Evolutionary conservation across 1,140 invertebrate genomes (phyloP).

Genomic region (Zaprionus camerounensis): DNA sequence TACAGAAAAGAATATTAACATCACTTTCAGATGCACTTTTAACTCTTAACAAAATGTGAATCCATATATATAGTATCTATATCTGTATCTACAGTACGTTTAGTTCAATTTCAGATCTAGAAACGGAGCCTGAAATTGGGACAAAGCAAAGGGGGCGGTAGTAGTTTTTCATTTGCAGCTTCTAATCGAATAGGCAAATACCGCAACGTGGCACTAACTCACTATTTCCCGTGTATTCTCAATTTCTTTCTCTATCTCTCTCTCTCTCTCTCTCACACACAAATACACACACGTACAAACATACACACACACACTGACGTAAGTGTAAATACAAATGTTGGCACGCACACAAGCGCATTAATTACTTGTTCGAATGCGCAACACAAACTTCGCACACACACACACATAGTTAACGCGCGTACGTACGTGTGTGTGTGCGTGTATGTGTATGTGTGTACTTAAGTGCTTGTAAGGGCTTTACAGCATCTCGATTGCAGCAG

Average conservation of each 20-base stretch:
- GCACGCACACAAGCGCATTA: constrained; percentile 42
- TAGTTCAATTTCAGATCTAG: background rate
- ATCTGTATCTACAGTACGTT: background rate
- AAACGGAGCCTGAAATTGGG: background rate
- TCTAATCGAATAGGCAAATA: constrained; percentile 43
- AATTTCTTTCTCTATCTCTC: background rate
- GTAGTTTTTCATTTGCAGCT: constrained; percentile 17
- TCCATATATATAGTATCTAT: too few relatives aligned
- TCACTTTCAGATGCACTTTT: too few relatives aligned
- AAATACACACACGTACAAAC: background rate
- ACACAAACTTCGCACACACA: constrained; percentile 19
- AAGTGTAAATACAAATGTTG: constrained; percentile 35
- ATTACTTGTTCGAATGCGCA: constrained; percentile 36
- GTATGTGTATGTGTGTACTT: background rate
- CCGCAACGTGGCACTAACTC: constrained; percentile 22
- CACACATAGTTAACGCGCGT: background rate
- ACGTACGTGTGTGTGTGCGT: background rate
- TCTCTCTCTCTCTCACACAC: background rate
- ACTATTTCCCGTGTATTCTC: constrained; percentile 8
- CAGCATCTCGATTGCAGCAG: constrained; percentile 5
- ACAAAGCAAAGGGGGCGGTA: background rate
- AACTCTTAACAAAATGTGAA: too few relatives aligned
- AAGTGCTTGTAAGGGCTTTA: constrained; percentile 3
- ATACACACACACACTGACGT: background rate
- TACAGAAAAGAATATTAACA: too few relatives aligned